Evolutionary conservation across 1,140 invertebrate species (phyloP), one percentile per base, ranked within the genome.

Genomic region (Eumeta japonica): DNA sequence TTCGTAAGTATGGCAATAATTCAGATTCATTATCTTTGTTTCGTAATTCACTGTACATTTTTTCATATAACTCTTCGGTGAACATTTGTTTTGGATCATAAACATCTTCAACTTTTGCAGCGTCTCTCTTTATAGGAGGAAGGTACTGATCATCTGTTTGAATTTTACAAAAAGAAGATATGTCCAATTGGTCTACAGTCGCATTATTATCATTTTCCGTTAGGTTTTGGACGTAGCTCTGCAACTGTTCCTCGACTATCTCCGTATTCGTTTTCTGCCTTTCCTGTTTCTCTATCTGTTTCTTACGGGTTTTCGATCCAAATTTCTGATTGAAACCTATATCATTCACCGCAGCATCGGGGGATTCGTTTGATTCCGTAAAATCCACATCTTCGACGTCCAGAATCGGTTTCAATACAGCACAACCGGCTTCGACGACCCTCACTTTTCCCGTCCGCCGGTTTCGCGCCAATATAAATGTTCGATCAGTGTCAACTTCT

Each of bases 251-350:
- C 0, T 53, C 58, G 0, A 70, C 63, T 10, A 62, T 64, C 27
- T 59, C 35, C 0, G 59, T 50, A 19, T 70, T 67, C 0, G 63
- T 47, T 37, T 67, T 71, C 3, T 66, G 35, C 38, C 66, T 70
- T 24, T 70, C 70, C 2, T 35, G 24, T 3, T 67, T 63, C 32
- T 74, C 65, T 41, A 66, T 54, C 29, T 47, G 38, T 16, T 70
- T 43, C 36, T 62, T 74, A 10, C 59, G 50, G 30, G 68, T 70
- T 30, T 73, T 73, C 0, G 65, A 70, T 3, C 68, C 66, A 37
- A 74, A 74, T 30, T 74, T 67, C 16, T 62, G 52, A 20, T 65
- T 70, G 2, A 74, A 42, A n/a, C n/a, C n/a, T n/a, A n/a, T n/a
- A n/a, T n/a, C n/a, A n/a, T n/a, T n/a, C n/a, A n/a, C n/a, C n/a